These are phyloP conservation scores for Arizona elegans DNA, from an alignment of 2,113 vertebrate genomes.

Conservation along the genomic window DNA sequence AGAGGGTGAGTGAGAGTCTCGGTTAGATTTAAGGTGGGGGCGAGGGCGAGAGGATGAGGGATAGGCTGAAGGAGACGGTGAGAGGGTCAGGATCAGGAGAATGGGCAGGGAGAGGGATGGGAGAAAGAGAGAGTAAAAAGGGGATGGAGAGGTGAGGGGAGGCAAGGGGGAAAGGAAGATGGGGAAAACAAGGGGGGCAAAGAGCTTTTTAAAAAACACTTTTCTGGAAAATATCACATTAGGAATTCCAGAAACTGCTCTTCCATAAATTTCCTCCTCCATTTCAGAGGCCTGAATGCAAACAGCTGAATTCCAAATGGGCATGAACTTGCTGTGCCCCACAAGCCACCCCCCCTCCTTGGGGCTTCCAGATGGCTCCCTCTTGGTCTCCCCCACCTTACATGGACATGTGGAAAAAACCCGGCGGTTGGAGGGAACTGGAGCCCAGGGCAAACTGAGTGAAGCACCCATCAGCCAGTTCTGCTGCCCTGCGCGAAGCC, in stretches of 20 bases:
- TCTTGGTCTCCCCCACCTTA: background rate
- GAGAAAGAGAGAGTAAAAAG: background rate
- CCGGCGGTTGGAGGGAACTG: fast-evolving
- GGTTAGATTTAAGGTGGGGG: background rate
- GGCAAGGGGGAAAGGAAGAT: too few relatives aligned
- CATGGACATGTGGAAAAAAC: background rate
- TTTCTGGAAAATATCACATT: too few relatives aligned
- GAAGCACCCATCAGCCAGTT: too few relatives aligned
- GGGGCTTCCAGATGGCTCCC: background rate
- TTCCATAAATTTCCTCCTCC: background rate
- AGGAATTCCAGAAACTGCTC: background rate
- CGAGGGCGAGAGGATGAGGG: background rate
- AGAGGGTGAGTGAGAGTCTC: background rate
- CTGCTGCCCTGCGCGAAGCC: too few relatives aligned
- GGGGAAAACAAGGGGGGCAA: too few relatives aligned
- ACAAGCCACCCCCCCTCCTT: background rate
- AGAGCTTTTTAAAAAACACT: too few relatives aligned
- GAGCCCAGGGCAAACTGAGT: background rate
- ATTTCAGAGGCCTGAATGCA: background rate
- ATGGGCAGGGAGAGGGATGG: background rate
- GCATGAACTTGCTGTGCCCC: background rate
- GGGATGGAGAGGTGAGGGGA: too few relatives aligned
- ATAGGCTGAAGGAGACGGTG: background rate
- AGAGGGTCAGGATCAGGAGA: background rate
- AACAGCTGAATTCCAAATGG: too few relatives aligned